Conservation (phyloP, 2,797 vertebrate genomes). For the Thunnus albacares region DNA sequence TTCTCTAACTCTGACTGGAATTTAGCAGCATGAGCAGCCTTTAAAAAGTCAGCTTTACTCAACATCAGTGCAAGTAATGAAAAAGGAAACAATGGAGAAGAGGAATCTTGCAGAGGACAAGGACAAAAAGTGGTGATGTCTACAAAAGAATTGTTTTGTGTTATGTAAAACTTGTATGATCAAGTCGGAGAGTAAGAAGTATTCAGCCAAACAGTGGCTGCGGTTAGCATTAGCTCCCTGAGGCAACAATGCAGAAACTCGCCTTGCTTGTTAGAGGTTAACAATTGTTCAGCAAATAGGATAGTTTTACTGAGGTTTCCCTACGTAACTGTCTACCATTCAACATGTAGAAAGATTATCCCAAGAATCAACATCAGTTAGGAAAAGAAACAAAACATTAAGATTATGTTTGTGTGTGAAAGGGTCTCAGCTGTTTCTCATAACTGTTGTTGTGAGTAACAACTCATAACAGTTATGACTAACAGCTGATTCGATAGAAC, state of each 20-base stretch:
- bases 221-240: conserved; percentile 15
- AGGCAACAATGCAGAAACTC: conserved; percentile 18
- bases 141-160: background rate
- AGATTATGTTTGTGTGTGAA: background rate
- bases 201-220: conserved; percentile 15
- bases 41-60: conserved; percentile 27
- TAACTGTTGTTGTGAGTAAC: too few relatives aligned
- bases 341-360: background rate
- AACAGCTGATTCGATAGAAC: too few relatives aligned
- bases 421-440: background rate
- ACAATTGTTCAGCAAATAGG: conserved; percentile 23
- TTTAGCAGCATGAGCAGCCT: conserved; percentile 14
- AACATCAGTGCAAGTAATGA: background rate
- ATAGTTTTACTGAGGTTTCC: background rate
- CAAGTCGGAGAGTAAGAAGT: background rate
- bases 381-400: background rate
- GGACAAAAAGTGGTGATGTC: background rate
- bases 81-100: background rate
- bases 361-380: background rate
- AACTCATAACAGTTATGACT: too few relatives aligned
- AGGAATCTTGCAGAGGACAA: background rate
- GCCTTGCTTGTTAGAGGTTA: conserved; percentile 21
- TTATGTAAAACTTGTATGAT: background rate
- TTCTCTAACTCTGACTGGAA: background rate
- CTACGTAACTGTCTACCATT: background rate